A percentile compares a stretch with the other conserved stretches of the same genome.
These are phyloP conservation scores for Ormyrus pomaceus DNA, from an alignment of 2,888 invertebrate genomes.

Conservation along the genomic window DNA sequence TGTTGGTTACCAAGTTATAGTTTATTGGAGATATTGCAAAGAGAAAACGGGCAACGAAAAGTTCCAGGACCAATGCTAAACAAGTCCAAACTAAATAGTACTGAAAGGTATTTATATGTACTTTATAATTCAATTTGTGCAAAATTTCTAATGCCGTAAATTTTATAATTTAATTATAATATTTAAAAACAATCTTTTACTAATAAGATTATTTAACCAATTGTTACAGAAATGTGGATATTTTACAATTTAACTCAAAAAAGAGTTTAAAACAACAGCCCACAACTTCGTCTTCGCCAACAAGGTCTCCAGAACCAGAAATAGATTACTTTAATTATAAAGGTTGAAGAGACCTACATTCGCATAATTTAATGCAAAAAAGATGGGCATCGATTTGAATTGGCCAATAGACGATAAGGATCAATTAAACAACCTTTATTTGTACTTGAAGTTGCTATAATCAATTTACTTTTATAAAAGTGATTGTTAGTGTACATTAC, in stretches of 20 bases:
- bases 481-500: constrained; percentile 40
- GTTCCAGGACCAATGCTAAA: constrained; percentile 84
- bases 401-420: constrained; percentile 27
- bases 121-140: constrained; percentile 18
- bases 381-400: constrained; percentile 35
- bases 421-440: constrained; percentile 31
- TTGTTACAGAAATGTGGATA: constrained; percentile 65
- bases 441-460: constrained; percentile 24
- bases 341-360: constrained; percentile 56
- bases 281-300: constrained; percentile 58
- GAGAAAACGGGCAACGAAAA: constrained; percentile 87
- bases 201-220: not conserved
- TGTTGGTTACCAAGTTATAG: constrained; percentile 94
- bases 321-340: constrained; percentile 73
- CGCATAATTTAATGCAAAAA: constrained; percentile 10
- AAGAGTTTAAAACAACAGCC: constrained; percentile 63
- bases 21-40: constrained; percentile 87
- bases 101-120: constrained; percentile 63
- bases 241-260: constrained; percentile 68
- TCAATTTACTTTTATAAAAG: constrained; percentile 39
- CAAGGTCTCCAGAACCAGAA: constrained; percentile 68
- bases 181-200: too few species aligned
- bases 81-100: constrained; percentile 64
- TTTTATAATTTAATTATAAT: too few species aligned
- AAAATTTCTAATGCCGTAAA: not conserved